These are phyloP conservation scores for Drosophila putrida DNA, from an alignment of 2,888 invertebrate genomes.

Conservation along the genomic window DNA sequence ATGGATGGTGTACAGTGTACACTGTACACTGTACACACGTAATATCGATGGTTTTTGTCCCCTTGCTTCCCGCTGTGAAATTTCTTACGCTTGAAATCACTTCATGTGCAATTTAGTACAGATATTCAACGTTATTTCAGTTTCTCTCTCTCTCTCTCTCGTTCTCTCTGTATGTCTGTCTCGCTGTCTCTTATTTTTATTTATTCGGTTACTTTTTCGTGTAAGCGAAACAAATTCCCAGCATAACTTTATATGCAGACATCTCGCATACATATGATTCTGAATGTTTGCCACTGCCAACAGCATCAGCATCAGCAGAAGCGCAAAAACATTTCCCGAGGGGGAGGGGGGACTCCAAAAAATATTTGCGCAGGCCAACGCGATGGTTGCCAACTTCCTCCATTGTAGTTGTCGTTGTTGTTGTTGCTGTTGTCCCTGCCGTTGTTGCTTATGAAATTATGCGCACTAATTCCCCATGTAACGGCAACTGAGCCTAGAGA, in stretches of 20 bases:
- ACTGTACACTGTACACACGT: slow-evolving; percentile 17
- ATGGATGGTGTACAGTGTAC: slow-evolving; percentile 6
- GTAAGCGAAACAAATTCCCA: slow-evolving; percentile 67
- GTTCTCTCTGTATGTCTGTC: too few species aligned
- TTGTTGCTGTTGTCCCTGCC: not conserved
- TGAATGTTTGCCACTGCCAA: slow-evolving; percentile 44
- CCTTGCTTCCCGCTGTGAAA: slow-evolving; percentile 36
- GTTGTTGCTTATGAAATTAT: slow-evolving; percentile 73
- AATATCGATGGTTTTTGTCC: slow-evolving; percentile 59
- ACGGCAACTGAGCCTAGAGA: slow-evolving; percentile 58
- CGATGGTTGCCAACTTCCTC: slow-evolving; percentile 58
- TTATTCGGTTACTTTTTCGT: slow-evolving; percentile 41
- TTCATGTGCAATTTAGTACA: slow-evolving; percentile 81
- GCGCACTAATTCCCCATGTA: slow-evolving; percentile 79
- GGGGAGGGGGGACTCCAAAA: slow-evolving; percentile 50
- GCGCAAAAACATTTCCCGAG: slow-evolving; percentile 59
- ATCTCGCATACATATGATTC: slow-evolving; percentile 57
- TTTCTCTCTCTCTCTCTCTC: slow-evolving; percentile 6
- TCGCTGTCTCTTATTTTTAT: slow-evolving; percentile 24
- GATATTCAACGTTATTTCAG: slow-evolving; percentile 55
- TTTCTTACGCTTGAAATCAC: slow-evolving; percentile 81
- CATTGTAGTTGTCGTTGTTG: slow-evolving; percentile 20
- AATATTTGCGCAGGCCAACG: slow-evolving; percentile 77
- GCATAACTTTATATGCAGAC: slow-evolving; percentile 65
- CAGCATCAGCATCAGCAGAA: slow-evolving; percentile 27